Evolutionary conservation across 1,140 invertebrate species (phyloP), one percentile per base, ranked within the genome.

Genomic region (Araneus ventricosus): DNA sequence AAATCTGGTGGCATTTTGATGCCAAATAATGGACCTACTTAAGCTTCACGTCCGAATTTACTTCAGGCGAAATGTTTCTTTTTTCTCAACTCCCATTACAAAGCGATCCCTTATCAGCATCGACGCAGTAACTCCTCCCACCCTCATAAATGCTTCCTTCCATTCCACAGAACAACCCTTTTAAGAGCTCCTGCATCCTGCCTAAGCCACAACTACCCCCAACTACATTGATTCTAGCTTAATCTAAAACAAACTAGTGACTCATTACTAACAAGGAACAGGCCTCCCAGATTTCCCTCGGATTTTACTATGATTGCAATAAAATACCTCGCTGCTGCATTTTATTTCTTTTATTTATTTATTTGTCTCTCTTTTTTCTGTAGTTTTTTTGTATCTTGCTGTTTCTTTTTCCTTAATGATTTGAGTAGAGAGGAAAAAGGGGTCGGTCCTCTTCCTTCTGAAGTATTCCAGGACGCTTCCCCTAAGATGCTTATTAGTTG

Each of bases 401-500:
- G 27, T 41, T n/a, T 37, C 70, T 8, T 39, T 84, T 84, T 52
- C 37, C 82, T 84, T 84, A 84, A 84, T 52, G 82, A 84, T 41
- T 84, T 84, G 82, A 84, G 82, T 84, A 57, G 82, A 52, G 45
- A 52, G 39, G 82, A 20, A 84, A 84, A n/a, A 57, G 30, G 30
- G 45, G 45, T 52, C 45, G 45, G 70, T 20, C 70, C 30, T 30
- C 70, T 75, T 75, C 70, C 34, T n/a, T 20, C 30, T 75, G 70
- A 75, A 75, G 70, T 27, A 75, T 75, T 37, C 82, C 79, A 82
- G 39, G 34, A 75, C 30, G 2, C 82, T 52, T 84, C 41, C 41
- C 41, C 39, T 52, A 84, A 57, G 82, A 84, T 84, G 82, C 82
- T 84, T 84, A 84, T 84, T 84, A 84, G 79, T 82, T 41, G 34